phyloP scores from a whole-genome alignment of 2,797 vertebrate species.

The Jordanella pulchra region DNA sequence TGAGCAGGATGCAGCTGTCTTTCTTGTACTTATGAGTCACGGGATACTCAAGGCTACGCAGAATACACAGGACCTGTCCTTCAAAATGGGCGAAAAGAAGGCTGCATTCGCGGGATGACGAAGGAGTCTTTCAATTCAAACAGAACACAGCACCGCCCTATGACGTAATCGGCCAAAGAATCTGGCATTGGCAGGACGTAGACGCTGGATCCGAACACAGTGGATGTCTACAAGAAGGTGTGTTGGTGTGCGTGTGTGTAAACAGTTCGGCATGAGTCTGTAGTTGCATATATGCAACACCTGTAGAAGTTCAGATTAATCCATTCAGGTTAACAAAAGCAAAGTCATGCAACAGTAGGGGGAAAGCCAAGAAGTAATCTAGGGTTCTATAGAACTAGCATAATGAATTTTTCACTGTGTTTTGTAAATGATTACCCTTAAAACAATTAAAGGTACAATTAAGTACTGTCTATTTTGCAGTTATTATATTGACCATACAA shows the following conservation, averaged over 20 bases:
- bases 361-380: constrained; percentile 19
- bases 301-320: constrained; percentile 41
- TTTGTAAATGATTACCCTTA: constrained; percentile 52
- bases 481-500: constrained; percentile 18
- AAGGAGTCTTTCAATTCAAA: no score
- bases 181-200: no score
- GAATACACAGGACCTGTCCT: no score
- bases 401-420: constrained; percentile 10
- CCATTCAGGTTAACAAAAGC: constrained; percentile 36
- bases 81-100: no score
- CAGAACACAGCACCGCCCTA: no score
- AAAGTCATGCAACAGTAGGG: constrained; percentile 16
- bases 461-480: constrained; percentile 39
- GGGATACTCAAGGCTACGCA: no score
- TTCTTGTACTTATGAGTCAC: no score
- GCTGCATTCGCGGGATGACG: no score
- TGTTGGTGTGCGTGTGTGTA: constrained; percentile 5
- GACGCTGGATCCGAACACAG: no score
- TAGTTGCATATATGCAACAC: constrained; percentile 15
- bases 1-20: no score
- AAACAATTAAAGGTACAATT: constrained; percentile 39
- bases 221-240: constrained; percentile 32
- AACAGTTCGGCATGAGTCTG: background rate
- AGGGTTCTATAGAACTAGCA: constrained; percentile 31
- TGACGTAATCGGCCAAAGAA: no score